Conservation (phyloP, 2,113 vertebrate genomes). For the Zeus faber region DNA sequence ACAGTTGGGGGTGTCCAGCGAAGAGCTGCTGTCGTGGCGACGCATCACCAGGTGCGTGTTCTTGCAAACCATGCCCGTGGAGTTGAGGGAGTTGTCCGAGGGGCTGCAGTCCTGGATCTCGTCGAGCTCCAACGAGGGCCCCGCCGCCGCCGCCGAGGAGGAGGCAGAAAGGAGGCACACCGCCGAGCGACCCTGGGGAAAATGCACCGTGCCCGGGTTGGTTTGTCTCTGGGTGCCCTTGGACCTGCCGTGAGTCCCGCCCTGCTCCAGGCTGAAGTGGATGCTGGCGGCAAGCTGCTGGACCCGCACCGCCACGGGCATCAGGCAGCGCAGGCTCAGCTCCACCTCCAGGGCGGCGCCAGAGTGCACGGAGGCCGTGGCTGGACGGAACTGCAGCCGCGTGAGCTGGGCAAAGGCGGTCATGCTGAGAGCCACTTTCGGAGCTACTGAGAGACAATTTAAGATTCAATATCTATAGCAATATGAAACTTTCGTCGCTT, state of each 20-base stretch:
- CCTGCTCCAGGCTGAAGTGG: conserved; percentile 86
- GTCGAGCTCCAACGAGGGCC: conserved; percentile 78
- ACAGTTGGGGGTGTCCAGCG: conserved; percentile 73
- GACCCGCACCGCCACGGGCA: conserved; percentile 84
- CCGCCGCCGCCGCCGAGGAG: too few relatives aligned
- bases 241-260: conserved; percentile 81
- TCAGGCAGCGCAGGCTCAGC: conserved; percentile 82
- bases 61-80: conserved; percentile 87
- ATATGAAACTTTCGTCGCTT: not conserved
- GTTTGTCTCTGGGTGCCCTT: conserved; percentile 75
- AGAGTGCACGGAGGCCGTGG: conserved; percentile 85
- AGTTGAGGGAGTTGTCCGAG: conserved; percentile 83
- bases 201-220: conserved; percentile 76
- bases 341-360: conserved; percentile 84
- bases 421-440: conserved; percentile 80
- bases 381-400: conserved; percentile 83
- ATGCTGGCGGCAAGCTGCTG: conserved; percentile 84
- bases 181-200: conserved; percentile 57
- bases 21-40: conserved; percentile 77
- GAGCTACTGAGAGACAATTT: not conserved
- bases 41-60: conserved; percentile 91
- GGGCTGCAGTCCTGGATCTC: conserved; percentile 90
- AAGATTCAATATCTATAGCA: not conserved
- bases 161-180: conserved; percentile 25
- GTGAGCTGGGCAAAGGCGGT: conserved; percentile 84